Percentiles rank a stretch among this genome's conserved stretches.
These are phyloP conservation scores for Cataglyphis albicans DNA, from an alignment of 2,888 invertebrate species.

Conservation along the genomic window DNA sequence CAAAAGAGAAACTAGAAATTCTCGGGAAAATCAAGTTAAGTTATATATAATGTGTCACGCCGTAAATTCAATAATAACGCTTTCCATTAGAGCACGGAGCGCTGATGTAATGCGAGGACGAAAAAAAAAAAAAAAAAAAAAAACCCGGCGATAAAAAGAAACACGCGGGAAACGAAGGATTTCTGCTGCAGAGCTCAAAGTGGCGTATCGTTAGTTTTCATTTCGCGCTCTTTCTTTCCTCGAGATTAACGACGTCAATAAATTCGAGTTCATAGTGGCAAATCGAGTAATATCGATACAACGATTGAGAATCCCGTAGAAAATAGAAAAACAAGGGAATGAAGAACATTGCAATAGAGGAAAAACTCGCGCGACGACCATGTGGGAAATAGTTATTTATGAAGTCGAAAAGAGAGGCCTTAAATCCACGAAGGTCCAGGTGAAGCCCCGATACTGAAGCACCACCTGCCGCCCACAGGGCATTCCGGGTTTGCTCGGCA, in stretches of 20 bases:
- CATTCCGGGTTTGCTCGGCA: constrained; percentile 43
- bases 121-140: constrained; percentile 18
- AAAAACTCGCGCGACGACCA: constrained; percentile 11
- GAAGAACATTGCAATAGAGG: background rate
- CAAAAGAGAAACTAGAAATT: constrained; percentile 32
- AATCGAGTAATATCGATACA: constrained; percentile 62
- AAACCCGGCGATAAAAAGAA: constrained; percentile 6
- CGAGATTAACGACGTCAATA: constrained; percentile 56
- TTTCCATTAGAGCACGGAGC: background rate
- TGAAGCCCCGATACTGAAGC: constrained; percentile 71
- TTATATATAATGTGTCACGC: background rate
- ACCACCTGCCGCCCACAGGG: constrained; percentile 79
- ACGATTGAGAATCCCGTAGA: background rate
- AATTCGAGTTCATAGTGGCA: constrained; percentile 45
- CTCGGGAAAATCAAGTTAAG: background rate
- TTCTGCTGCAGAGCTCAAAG: constrained; percentile 24
- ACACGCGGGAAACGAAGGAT: constrained; percentile 7
- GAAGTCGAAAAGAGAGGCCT: constrained; percentile 66
- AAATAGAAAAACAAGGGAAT: background rate
- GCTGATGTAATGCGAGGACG: constrained; percentile 10
- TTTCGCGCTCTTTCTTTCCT: background rate
- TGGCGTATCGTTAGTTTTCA: constrained; percentile 60
- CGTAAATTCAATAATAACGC: constrained; percentile 31
- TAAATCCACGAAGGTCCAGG: constrained; percentile 75
- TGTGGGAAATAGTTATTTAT: constrained; percentile 69